Conservation (phyloP, 2,113 vertebrate species). For the Tetrax tetrax region DNA sequence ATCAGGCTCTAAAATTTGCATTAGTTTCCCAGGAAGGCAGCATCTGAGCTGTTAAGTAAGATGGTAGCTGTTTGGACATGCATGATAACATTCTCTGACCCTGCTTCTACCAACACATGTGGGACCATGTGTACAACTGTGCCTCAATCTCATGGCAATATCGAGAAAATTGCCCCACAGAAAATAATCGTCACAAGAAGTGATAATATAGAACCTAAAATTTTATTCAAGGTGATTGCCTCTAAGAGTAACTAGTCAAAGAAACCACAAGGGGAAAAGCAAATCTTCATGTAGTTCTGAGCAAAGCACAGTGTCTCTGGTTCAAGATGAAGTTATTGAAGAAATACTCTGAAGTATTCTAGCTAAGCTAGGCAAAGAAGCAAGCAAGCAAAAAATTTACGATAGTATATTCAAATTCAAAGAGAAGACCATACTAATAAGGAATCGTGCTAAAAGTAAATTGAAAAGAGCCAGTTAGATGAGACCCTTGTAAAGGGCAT, state of each 20-base stretch:
- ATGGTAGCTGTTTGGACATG: constrained; percentile 43
- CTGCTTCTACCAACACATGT: constrained; percentile 19
- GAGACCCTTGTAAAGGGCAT: background rate
- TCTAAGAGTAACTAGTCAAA: background rate
- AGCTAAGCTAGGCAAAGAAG: background rate
- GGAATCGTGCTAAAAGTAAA: background rate
- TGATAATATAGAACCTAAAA: background rate
- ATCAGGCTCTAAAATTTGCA: constrained; percentile 63
- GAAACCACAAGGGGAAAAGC: background rate
- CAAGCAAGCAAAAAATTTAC: background rate
- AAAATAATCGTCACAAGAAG: background rate
- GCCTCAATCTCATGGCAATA: background rate
- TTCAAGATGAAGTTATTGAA: background rate
- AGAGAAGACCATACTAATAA: background rate
- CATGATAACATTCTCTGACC: constrained; percentile 31
- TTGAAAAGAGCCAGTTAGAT: background rate
- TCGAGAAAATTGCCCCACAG: background rate
- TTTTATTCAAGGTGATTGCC: background rate
- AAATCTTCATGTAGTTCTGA: background rate
- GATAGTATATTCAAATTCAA: background rate
- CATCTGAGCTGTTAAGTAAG: constrained; percentile 64
- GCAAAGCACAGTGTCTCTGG: background rate
- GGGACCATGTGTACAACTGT: background rate
- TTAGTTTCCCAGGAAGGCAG: constrained; percentile 36
- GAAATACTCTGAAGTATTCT: background rate